Percentiles rank a stretch among this genome's conserved stretches.
phyloP scores from a whole-genome alignment of 2,888 invertebrate genomes.

The Biston betularia region DNA sequence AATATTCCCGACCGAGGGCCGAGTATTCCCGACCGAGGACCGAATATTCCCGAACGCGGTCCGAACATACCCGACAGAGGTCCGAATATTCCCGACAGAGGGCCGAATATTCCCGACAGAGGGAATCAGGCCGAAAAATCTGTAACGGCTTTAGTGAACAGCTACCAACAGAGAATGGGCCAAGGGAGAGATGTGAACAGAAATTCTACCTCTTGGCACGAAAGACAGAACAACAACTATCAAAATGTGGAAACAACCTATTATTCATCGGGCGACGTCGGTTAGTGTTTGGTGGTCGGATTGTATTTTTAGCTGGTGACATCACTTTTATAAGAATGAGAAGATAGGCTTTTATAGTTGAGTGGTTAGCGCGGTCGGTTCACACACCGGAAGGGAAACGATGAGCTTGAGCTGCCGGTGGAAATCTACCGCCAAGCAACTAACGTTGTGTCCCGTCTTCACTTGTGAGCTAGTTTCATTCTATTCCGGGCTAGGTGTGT shows the following conservation, averaged over 20 bases:
- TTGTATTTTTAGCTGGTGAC: background rate
- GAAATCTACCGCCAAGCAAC: no score
- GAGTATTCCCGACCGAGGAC: conserved; percentile 13
- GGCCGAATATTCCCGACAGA: no score
- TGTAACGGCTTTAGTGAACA: conserved; percentile 75
- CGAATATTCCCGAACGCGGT: no score
- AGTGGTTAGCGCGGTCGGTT: no score
- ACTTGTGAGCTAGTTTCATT: no score
- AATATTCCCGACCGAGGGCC: conserved; percentile 16
- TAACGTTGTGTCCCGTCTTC: no score
- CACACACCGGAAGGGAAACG: no score
- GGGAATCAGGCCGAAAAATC: conserved; percentile 58
- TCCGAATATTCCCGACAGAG: no score
- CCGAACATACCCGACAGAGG: no score
- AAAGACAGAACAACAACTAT: conserved; percentile 68
- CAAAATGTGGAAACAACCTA: conserved; percentile 73
- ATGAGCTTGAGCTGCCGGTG: no score
- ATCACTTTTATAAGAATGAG: conserved; percentile 1
- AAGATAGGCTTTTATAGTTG: no score
- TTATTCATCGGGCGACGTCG: conserved; percentile 76
- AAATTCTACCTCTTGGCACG: conserved; percentile 51
- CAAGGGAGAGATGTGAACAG: conserved; percentile 59
- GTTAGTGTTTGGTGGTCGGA: conserved; percentile 63
- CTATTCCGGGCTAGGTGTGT: no score
- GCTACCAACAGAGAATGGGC: conserved; percentile 75